phyloP scores from a whole-genome alignment of 2,797 vertebrate species.

The Leptatherina wallacei region DNA sequence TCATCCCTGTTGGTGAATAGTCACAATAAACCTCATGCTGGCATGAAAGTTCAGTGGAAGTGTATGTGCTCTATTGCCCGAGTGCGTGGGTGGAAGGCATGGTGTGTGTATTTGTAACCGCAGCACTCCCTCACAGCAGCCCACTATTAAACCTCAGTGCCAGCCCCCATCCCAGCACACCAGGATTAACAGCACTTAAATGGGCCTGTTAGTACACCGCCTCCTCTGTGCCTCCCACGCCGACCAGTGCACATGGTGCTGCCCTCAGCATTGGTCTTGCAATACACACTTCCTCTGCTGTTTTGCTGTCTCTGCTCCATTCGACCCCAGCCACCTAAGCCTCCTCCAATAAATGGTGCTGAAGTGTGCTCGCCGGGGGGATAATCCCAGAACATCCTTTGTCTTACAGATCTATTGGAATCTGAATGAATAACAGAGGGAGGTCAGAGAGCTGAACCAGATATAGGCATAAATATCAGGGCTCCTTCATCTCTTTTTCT shows the following conservation, averaged over 20 bases:
- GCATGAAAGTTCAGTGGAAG: constrained; percentile 34
- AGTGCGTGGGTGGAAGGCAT: constrained; percentile 56
- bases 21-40: constrained; percentile 44
- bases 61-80: constrained; percentile 35
- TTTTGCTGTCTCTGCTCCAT: constrained; percentile 53
- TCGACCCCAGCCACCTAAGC: constrained; percentile 60
- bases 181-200: constrained; percentile 82
- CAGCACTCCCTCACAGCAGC: constrained; percentile 71
- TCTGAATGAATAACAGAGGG: constrained; percentile 56
- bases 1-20: constrained; percentile 7
- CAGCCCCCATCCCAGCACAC: constrained; percentile 72
- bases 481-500: constrained; percentile 28
- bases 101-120: constrained; percentile 55
- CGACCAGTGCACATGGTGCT: constrained; percentile 58
- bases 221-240: constrained; percentile 71
- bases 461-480: constrained; percentile 51
- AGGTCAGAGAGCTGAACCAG: constrained; percentile 50
- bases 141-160: constrained; percentile 74
- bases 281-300: constrained; percentile 63
- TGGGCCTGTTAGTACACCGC: constrained; percentile 72
- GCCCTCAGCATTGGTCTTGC: constrained; percentile 64
- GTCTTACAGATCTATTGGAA: constrained; percentile 70
- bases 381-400: constrained; percentile 75
- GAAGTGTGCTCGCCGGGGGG: constrained; percentile 68
- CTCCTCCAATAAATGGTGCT: constrained; percentile 72